These are phyloP conservation scores for Cephus pulcher DNA, from an alignment of 2,888 invertebrate genomes.

Conservation along the genomic window DNA sequence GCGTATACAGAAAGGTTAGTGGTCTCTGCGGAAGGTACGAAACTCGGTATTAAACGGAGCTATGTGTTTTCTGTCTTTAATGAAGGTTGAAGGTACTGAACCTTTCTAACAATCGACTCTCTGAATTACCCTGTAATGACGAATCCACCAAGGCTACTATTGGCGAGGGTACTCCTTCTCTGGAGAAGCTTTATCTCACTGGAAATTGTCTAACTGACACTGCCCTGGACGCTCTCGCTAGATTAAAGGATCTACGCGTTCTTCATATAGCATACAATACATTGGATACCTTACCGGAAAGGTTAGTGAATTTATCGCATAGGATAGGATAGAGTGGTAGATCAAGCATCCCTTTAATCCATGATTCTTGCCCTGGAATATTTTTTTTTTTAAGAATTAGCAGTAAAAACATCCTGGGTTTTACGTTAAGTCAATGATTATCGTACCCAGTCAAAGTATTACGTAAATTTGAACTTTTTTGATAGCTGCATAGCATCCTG, in stretches of 20 bases:
- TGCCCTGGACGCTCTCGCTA: slow-evolving; percentile 74
- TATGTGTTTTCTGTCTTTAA: slow-evolving; percentile 24
- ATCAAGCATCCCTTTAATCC: not conserved
- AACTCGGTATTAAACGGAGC: not conserved
- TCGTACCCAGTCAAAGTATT: not conserved
- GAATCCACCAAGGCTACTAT: slow-evolving; percentile 58
- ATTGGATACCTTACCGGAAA: slow-evolving; percentile 78
- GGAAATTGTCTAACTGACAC: slow-evolving; percentile 82
- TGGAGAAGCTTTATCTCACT: slow-evolving; percentile 79
- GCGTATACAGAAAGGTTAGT: slow-evolving; percentile 69
- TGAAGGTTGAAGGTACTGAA: slow-evolving; percentile 76
- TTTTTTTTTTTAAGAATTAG: not conserved
- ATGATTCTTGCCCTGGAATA: not conserved
- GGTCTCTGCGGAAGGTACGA: slow-evolving; percentile 48
- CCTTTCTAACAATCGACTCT: slow-evolving; percentile 82
- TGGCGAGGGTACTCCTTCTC: slow-evolving; percentile 54
- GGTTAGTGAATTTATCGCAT: slow-evolving; percentile 47
- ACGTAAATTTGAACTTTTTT: not conserved
- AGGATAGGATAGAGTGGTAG: not conserved
- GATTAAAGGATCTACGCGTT: slow-evolving; percentile 75
- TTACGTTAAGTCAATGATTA: not conserved
- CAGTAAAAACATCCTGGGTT: not conserved
- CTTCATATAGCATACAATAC: slow-evolving; percentile 85
- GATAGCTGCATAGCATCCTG: slow-evolving; percentile 78
- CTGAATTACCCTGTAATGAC: slow-evolving; percentile 75